Evolutionary conservation across 2,113 vertebrate species (phyloP).

Genomic region (Myrmecobius fasciatus): DNA sequence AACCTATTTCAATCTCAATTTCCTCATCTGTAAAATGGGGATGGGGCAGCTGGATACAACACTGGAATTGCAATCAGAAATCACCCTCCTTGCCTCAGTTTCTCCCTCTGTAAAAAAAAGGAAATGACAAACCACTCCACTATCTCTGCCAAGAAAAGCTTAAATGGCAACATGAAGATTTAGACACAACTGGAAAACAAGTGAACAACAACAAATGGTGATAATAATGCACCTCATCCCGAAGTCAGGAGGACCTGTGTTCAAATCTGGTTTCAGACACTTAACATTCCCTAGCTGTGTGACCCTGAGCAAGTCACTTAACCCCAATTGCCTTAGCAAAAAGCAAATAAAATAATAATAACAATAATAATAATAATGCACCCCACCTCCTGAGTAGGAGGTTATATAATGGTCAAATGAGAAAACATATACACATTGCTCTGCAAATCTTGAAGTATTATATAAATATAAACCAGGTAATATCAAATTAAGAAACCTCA

Average conservation of each 20-base stretch:
- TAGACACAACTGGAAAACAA: not conserved
- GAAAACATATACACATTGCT: too few relatives aligned
- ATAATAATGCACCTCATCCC: not conserved
- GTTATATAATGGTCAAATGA: too few relatives aligned
- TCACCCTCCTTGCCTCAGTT: not conserved
- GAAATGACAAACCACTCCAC: not conserved
- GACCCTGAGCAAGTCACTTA: too few relatives aligned
- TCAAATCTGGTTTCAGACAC: too few relatives aligned
- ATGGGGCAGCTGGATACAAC: not conserved
- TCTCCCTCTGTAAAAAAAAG: not conserved
- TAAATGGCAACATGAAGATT: not conserved
- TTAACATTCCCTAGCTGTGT: too few relatives aligned
- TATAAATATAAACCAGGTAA: too few relatives aligned
- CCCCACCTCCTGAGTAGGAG: not conserved
- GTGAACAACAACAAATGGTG: not conserved
- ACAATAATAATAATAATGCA: not conserved
- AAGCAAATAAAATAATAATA: too few relatives aligned
- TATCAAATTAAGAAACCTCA: too few relatives aligned
- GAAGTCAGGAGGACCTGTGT: too few relatives aligned
- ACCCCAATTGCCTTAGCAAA: too few relatives aligned
- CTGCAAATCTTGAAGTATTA: too few relatives aligned
- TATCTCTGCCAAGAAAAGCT: not conserved
- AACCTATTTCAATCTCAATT: not conserved
- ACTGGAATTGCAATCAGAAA: not conserved
- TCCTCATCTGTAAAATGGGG: not conserved